Evolutionary conservation across 1,140 invertebrate species (phyloP).

Genomic region (Bombus affinis): DNA sequence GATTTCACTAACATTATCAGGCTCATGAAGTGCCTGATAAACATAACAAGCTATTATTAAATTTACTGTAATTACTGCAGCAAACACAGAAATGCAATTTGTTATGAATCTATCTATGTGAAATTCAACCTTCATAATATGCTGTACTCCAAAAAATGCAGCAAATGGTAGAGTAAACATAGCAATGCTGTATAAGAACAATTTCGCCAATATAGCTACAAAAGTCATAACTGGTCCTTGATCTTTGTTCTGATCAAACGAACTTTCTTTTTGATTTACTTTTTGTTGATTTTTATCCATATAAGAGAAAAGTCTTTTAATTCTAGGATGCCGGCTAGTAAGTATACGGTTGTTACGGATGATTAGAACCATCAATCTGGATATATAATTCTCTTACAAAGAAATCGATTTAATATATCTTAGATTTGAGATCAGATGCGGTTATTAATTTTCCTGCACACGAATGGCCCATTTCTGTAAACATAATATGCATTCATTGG

Average conservation of each 20-base stretch:
- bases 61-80: slow-evolving; percentile 90
- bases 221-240: slow-evolving; percentile 63
- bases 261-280: slow-evolving; percentile 36
- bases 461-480: slow-evolving; percentile 73
- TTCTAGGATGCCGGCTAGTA: slow-evolving; percentile 69
- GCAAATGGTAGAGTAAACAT: slow-evolving; percentile 93
- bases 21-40: slow-evolving; percentile 90
- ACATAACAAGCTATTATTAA: slow-evolving; percentile 90
- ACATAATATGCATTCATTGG: slow-evolving; percentile 68
- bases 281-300: slow-evolving; percentile 55
- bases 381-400: slow-evolving; percentile 30
- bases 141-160: slow-evolving; percentile 87
- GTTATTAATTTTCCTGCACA: slow-evolving; percentile 22
- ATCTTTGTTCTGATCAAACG: slow-evolving; percentile 43
- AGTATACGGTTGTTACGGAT: slow-evolving; percentile 79
- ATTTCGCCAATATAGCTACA: slow-evolving; percentile 83
- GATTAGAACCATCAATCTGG: slow-evolving; percentile 77
- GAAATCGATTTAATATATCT: slow-evolving; percentile 27
- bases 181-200: slow-evolving; percentile 90
- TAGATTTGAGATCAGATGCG: slow-evolving; percentile 37
- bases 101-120: slow-evolving; percentile 84
- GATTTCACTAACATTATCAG: slow-evolving; percentile 78
- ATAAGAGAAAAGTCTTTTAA: slow-evolving; percentile 64
- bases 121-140: slow-evolving; percentile 85
- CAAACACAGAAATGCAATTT: slow-evolving; percentile 89